Base-by-base conservation (phyloP, 2,888 invertebrate species). In the Clostera curtula region DNA sequence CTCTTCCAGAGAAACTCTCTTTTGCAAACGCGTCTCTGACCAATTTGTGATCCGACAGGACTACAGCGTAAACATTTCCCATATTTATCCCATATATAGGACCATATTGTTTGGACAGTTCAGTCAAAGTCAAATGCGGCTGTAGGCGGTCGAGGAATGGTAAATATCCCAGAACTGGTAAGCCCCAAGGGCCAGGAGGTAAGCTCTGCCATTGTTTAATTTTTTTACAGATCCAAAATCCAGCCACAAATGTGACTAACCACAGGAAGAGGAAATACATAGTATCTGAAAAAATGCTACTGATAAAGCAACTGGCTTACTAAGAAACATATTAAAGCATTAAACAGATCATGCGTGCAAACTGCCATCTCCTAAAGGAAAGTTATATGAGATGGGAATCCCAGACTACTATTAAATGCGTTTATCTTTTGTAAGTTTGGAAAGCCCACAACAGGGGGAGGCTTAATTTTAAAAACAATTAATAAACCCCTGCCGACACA, bases 161-260 rank as follows among this genome's bases (percentile, higher is more conserved):
- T 32, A 96, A 70, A 56, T 91, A 94, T 1, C 96, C 96, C 3
- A 96, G 38, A 9, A 95, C 54, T 0, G 95, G 95, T 17, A 94
- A 38, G 1, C 92, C 91, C 84, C 86, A 86, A 0, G 95, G 95
- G 0, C 95, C 95, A 0, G 95, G 94, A 0, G 93, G 92, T 20
- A 88, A 63, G 26, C 59, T 68, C 28, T 74, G 72, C 73, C 74
- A 75, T 50, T 71, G 57, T 32, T 63, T 73, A 31, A 75, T 34
- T 52, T 75, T 68, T 46, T 73, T 63, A 46, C 59, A 58, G 40
- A 73, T 56, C 68, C 77, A 69, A 44, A 58, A 65, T 8, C 68
- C 72, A 11, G 52, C 38, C 3, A 72, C 66, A 27, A 73, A 50
- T 14, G 67, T 55, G 22, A 59, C 42, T 8, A 70, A 19, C 53